phyloP scores from a whole-genome alignment of 1,140 invertebrate genomes.

The Mya arenaria region DNA sequence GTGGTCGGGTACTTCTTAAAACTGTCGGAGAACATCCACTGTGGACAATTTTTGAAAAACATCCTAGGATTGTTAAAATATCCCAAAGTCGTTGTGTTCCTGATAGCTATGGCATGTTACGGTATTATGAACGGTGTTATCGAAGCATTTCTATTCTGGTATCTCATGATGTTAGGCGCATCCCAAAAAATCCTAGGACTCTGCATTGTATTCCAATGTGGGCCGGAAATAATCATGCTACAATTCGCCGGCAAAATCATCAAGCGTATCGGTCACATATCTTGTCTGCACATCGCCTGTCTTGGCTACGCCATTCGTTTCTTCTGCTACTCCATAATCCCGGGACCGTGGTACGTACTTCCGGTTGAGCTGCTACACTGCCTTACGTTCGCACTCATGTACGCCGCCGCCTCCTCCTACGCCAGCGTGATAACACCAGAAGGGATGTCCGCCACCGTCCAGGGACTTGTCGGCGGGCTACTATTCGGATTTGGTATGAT shows the following conservation, averaged over 20 bases:
- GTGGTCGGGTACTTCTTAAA: conserved; percentile 62
- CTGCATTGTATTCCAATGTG: conserved; percentile 89
- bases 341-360: conserved; percentile 87
- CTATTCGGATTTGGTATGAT: conserved; percentile 81
- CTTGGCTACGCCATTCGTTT: conserved; percentile 89
- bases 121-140: conserved; percentile 92
- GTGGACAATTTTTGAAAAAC: conserved; percentile 64
- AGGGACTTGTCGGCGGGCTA: conserved; percentile 90
- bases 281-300: conserved; percentile 92
- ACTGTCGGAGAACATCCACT: conserved; percentile 62
- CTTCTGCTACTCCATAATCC: conserved; percentile 90
- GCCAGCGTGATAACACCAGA: conserved; percentile 90
- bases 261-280: conserved; percentile 90
- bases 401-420: conserved; percentile 94
- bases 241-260: conserved; percentile 90
- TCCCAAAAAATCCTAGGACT: conserved; percentile 92
- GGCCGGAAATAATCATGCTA: conserved; percentile 91
- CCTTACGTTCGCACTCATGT: conserved; percentile 93
- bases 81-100: conserved; percentile 78
- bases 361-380: conserved; percentile 94
- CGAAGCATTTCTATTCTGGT: conserved; percentile 96
- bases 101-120: conserved; percentile 90
- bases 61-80: conserved; percentile 56
- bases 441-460: conserved; percentile 92
- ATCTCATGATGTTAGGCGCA: conserved; percentile 87